Evolutionary conservation across 2,797 vertebrate genomes (phyloP).

Genomic region (Melopsittacus undulatus): DNA sequence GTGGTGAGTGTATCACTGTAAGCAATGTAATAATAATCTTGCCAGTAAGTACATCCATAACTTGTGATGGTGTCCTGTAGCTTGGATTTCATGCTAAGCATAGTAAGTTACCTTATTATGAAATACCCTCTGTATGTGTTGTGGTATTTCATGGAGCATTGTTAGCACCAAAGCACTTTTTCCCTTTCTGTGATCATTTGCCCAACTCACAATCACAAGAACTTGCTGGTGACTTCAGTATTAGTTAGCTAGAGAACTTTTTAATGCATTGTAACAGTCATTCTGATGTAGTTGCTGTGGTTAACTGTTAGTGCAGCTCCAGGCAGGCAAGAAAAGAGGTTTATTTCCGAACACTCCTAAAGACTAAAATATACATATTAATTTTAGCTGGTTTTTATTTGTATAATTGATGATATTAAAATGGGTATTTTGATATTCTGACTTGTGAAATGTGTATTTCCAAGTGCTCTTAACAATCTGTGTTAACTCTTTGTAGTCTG

Average conservation of each 20-base stretch:
- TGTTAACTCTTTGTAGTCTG: slow-evolving; percentile 83
- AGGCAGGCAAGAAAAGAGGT: not conserved
- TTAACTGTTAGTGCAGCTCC: not conserved
- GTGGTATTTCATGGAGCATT: not conserved
- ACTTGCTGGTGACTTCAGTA: not conserved
- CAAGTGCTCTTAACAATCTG: not conserved
- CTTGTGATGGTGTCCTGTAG: not conserved
- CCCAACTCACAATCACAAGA: not conserved
- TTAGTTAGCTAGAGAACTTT: not conserved
- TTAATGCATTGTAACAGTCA: not conserved
- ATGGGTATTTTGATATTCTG: not conserved
- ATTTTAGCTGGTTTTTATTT: not conserved
- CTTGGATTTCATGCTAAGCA: not conserved
- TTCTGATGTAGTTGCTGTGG: not conserved
- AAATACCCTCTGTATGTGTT: not conserved
- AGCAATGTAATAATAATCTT: not conserved
- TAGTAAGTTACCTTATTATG: not conserved
- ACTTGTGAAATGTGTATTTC: not conserved
- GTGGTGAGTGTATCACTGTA: not conserved
- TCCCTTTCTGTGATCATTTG: not conserved
- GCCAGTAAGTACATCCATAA: not conserved
- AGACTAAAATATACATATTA: not conserved
- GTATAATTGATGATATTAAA: not conserved
- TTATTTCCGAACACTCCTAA: not conserved
- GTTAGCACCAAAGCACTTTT: not conserved